A percentile compares a stretch with the other conserved stretches of the same genome.
Evolutionary conservation across 2,113 vertebrate species (phyloP).

Genomic region (Hylia prasina): DNA sequence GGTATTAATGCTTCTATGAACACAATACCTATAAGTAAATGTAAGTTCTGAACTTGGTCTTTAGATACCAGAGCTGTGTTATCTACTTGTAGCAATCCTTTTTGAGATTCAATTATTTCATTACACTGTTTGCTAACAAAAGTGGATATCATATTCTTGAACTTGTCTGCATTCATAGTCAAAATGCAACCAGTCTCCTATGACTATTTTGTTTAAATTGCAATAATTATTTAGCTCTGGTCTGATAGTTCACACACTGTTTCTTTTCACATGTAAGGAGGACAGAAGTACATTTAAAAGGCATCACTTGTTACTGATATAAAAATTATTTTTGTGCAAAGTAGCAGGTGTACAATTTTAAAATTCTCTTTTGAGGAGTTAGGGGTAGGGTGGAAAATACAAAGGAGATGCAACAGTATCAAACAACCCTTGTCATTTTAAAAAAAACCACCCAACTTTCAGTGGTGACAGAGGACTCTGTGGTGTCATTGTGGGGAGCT

Average conservation of each 20-base stretch:
- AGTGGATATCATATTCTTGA: background rate
- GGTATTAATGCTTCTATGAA: background rate
- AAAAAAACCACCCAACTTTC: background rate
- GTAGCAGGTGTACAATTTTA: background rate
- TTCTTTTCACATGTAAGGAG: background rate
- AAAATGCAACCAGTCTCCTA: background rate
- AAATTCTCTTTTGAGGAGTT: background rate
- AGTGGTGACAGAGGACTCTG: background rate
- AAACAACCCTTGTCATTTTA: background rate
- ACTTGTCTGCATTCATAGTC: background rate
- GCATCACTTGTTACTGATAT: background rate
- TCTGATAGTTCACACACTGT: background rate
- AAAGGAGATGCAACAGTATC: background rate
- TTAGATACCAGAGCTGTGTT: background rate
- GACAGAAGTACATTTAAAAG: background rate
- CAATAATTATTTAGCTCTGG: background rate
- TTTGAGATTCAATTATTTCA: background rate
- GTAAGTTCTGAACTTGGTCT: background rate
- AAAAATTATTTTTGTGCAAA: background rate
- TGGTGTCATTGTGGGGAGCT: conserved; percentile 27
- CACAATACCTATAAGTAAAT: background rate
- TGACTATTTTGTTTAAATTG: background rate
- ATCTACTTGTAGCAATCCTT: background rate
- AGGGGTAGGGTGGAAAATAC: background rate
- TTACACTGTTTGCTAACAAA: background rate